Base-by-base conservation (phyloP, 2,797 vertebrate genomes). In the Falco columbarius region DNA sequence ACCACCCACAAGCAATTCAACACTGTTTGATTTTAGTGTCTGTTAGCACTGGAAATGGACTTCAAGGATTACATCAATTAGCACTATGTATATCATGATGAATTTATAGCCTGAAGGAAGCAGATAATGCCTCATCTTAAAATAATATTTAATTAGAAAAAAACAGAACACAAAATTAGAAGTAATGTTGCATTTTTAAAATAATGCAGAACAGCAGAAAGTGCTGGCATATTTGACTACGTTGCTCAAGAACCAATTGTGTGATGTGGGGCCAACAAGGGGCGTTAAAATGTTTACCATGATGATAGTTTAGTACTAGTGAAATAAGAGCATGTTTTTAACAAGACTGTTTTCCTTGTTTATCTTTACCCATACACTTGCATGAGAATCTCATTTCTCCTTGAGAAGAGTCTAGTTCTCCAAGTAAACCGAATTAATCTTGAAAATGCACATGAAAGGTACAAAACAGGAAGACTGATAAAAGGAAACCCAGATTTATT, bases 101-200 rank as follows among this genome's bases (percentile, higher is more conserved):
- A 61, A 89, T 75, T 88, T 91, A 20, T 66, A 61, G 85, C 47
- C 32, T 73, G 66, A 86, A 95, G 75, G 72, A 93, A 86, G 49
- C 22, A 89, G 59, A 49, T 74, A 84, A 55, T 74, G n/a, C 44
- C 49, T 89, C 27, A 66, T 79, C 34, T 61, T 77, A 32, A 92
- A 94, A 66, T 55, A 79, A 59, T 90, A 90, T 93, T 93, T 95
- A 73, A 79, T 92, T 90, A 74, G 36, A n/a, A 74, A 88, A 88
- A 96, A 85, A 49, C 10, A 74, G 14, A 65, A 38, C 93, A 56
- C 27, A 85, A 58, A 92, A 77, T n/a, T 40, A 74, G 21, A 70
- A 40, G 6, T 47, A 24, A 66, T 59, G 4, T 81, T 93, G 95
- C 9, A n/a, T 90, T 93, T 94, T 70, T 44, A 65, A 74, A 65